Base-by-base conservation (phyloP, 1,140 invertebrate genomes). In the Onthophagus taurus region DNA sequence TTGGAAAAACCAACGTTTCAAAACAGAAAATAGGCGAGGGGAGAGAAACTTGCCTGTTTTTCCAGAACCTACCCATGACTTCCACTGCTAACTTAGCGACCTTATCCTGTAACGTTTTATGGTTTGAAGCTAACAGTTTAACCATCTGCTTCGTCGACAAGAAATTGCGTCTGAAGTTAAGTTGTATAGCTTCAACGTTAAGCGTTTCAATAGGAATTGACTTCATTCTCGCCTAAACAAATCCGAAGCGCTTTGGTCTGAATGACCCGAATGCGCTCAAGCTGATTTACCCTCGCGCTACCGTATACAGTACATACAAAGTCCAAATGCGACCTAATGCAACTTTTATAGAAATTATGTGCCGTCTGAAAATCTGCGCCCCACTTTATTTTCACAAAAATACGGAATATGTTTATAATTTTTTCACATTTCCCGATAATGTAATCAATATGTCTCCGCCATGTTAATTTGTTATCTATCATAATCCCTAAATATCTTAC, bases 341-440 rank as follows among this genome's bases (percentile, higher is more conserved):
- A 37, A 8, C n/a, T n/a, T n/a, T n/a, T n/a, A n/a, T n/a, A n/a
- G n/a, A n/a, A n/a, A n/a, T n/a, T n/a, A n/a, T n/a, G n/a, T n/a
- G n/a, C n/a, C n/a, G n/a, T n/a, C 1, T 23, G 3, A 12, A 37
- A 37, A 37, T 37, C 35, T 3, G 35, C 20, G 8, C 35, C 35
- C 35, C 35, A 19, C 17, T 12, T 14, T 8, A 33, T 16, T 33
- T 33, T 33, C 31, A 33, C 17, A 14, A 33, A 14, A 33, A 12
- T 11, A 12, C 31, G 13, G 12, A 33, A 14, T 33, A 33, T 14
- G 17, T 33, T 33, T 13, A 33, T 4, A 33, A 13, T 16, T 33
- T 33, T 33, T 8, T 33, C 31, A 33, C 31, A 33, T 33, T 33
- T 33, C 31, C n/a, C 31, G 17, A 33, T 16, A 12, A 33, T 6